These are phyloP conservation scores for Nematopogon swammerdamellus DNA, from an alignment of 2,888 invertebrate species.

Conservation along the genomic window DNA sequence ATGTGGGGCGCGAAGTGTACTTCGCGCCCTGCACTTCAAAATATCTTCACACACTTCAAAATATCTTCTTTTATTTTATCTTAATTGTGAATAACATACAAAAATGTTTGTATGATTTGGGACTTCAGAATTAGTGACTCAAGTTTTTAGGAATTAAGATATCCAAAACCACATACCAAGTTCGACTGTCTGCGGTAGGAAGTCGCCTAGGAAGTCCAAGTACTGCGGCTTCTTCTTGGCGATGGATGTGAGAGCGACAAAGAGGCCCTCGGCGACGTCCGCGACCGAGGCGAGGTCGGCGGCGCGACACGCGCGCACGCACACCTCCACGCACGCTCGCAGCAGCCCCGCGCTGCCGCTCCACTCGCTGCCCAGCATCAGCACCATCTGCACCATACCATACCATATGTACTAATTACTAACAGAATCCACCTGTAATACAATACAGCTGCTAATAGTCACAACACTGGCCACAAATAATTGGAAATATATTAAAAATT, in stretches of 20 bases:
- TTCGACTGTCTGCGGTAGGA: slow-evolving; percentile 28
- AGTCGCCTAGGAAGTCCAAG: slow-evolving; percentile 30
- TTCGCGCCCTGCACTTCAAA: too few species aligned
- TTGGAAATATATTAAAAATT: too few species aligned
- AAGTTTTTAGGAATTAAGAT: too few species aligned
- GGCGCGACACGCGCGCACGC: slow-evolving; percentile 28
- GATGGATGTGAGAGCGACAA: slow-evolving; percentile 59
- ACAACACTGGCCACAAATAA: too few species aligned
- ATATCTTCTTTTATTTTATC: too few species aligned
- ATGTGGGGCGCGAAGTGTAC: too few species aligned
- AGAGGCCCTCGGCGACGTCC: slow-evolving; percentile 70
- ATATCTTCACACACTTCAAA: too few species aligned
- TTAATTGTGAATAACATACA: too few species aligned
- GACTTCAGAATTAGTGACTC: too few species aligned
- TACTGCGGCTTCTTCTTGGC: slow-evolving; percentile 61
- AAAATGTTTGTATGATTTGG: too few species aligned
- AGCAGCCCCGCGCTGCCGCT: slow-evolving; percentile 21
- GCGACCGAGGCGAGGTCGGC: slow-evolving; percentile 61
- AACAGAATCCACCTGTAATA: slow-evolving; percentile 12
- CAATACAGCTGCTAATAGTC: too few species aligned
- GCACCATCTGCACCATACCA: slow-evolving; percentile 28
- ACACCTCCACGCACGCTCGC: slow-evolving; percentile 22
- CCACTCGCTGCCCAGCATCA: slow-evolving; percentile 38
- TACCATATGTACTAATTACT: too few species aligned
- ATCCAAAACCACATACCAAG: slow-evolving; percentile 33